Base-by-base conservation (phyloP, 2,888 invertebrate genomes). In the Pimpla rufipes region DNA sequence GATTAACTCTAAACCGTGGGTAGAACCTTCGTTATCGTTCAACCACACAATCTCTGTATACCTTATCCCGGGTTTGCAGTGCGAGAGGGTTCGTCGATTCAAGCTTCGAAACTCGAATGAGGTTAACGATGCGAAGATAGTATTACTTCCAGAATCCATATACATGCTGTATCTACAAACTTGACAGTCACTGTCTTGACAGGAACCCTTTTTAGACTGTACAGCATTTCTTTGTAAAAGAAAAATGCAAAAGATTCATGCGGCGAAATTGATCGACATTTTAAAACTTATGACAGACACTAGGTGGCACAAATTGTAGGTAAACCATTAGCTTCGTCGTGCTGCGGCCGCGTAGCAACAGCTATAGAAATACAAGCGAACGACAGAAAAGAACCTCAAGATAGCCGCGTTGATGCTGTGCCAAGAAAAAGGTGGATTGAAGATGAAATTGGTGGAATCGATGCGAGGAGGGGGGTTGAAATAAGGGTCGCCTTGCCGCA, bases 381-480 rank as follows among this genome's bases (percentile, higher is more conserved):
- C 29, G 40, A 50, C 42, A 37, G 37, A 35, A 62, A 77, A 57
- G n/a, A 29, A 13, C 11, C 16, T 37, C 57, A 35, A 7, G 23
- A 29, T 57, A 59, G 45, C n/a, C 23, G 40, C 50, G 47, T 81
- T 77, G 76, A 81, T 71, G 50, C 59, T 40, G 47, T 77, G 57
- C 47, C 66, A 76, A 45, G 62, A n/a, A n/a, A 64, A 74, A 74
- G 37, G 16, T 35, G 62, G 55, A 13, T 52, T 37, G 13, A 35
- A 71, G 52, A 55, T 23, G 55, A 76, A 81, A 71, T 76, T 57
- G 71, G 23, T 40, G 40, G 23, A 81, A 67, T 67, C 47, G 76
- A 76, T 73, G 74, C 8, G 29, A 66, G 42, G 11, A 47, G 35
- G 11, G 13, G 29, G 57, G 67, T 71, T 8, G 57, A 73, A 66